Evolutionary conservation across 1,140 invertebrate genomes (phyloP).

Genomic region (Drosophila kanapiae): DNA sequence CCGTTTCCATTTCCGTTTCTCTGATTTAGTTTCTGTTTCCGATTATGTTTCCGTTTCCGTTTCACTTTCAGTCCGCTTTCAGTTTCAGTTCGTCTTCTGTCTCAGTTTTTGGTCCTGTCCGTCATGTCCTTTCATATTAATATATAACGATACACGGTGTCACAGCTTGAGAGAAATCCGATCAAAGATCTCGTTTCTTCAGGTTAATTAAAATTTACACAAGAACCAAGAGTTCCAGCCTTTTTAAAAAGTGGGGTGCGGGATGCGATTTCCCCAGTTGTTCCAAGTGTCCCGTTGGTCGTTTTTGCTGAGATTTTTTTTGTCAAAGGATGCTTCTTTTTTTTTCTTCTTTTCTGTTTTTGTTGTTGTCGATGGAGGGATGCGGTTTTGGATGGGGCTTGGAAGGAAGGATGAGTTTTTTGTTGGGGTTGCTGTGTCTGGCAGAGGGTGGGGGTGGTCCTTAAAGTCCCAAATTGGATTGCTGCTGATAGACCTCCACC

Average conservation of each 20-base stretch:
- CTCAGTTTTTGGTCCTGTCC: not conserved
- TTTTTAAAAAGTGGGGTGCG: not conserved
- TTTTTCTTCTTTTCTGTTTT: not conserved
- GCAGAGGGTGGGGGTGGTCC: too few relatives aligned
- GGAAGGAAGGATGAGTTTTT: not conserved
- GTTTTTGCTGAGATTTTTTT: slow-evolving; percentile 57
- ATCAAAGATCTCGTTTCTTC: slow-evolving; percentile 8
- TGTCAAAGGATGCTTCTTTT: slow-evolving; percentile 30
- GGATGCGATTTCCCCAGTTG: not conserved
- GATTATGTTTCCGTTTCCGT: not conserved
- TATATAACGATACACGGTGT: slow-evolving; percentile 31
- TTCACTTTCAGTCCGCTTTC: too few relatives aligned
- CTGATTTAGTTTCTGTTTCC: not conserved
- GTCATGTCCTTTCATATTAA: slow-evolving; percentile 8
- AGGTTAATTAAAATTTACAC: not conserved
- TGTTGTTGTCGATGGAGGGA: slow-evolving; percentile 24
- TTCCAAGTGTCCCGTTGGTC: slow-evolving; percentile 12
- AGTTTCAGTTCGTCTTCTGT: not conserved
- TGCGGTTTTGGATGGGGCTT: slow-evolving; percentile 14
- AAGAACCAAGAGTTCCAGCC: slow-evolving; percentile 3
- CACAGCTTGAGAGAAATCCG: slow-evolving; percentile 34
- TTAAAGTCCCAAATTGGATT: slow-evolving; percentile 65
- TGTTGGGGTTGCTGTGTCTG: not conserved
- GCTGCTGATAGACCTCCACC: slow-evolving; percentile 86
- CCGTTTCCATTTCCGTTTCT: not conserved